phyloP scores from a whole-genome alignment of 1,140 invertebrate genomes.

The Caenorhabditis latens region DNA sequence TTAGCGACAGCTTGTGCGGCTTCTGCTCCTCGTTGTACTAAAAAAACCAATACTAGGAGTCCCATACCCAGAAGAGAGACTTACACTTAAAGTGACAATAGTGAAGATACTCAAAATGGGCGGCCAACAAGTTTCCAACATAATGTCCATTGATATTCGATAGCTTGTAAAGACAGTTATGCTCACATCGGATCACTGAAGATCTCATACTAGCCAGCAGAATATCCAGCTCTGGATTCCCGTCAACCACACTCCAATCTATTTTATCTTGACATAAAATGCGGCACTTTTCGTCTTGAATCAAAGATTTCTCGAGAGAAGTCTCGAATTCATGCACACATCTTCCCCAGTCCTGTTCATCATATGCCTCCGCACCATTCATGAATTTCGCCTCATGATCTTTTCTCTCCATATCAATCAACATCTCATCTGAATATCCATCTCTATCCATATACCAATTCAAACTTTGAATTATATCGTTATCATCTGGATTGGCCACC shows the following conservation, averaged over 20 bases:
- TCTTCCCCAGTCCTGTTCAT: slow-evolving; percentile 49
- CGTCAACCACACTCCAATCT: slow-evolving; percentile 59
- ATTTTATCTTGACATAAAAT: slow-evolving; percentile 56
- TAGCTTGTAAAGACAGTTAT: slow-evolving; percentile 52
- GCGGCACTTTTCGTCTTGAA: slow-evolving; percentile 52
- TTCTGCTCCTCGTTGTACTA: slow-evolving; percentile 53
- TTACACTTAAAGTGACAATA: slow-evolving; percentile 57
- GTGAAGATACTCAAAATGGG: slow-evolving; percentile 57
- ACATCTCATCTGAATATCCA: slow-evolving; percentile 54
- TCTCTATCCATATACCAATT: slow-evolving; percentile 51
- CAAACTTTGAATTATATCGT: slow-evolving; percentile 43
- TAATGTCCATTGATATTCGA: slow-evolving; percentile 53
- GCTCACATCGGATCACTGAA: slow-evolving; percentile 38
- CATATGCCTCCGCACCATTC: slow-evolving; percentile 41
- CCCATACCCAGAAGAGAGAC: background rate
- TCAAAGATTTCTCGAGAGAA: slow-evolving; percentile 45
- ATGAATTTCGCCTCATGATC: slow-evolving; percentile 56
- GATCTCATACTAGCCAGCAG: slow-evolving; percentile 47
- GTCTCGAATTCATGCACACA: slow-evolving; percentile 55
- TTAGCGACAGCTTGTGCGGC: slow-evolving; percentile 48
- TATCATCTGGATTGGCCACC: slow-evolving; percentile 55
- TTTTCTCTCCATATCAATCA: slow-evolving; percentile 39
- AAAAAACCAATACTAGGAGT: background rate
- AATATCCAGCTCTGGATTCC: slow-evolving; percentile 54
- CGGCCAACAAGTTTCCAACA: slow-evolving; percentile 51